Base-by-base conservation (phyloP, 2,888 invertebrate species). In the Holacanthella duospinosa region DNA sequence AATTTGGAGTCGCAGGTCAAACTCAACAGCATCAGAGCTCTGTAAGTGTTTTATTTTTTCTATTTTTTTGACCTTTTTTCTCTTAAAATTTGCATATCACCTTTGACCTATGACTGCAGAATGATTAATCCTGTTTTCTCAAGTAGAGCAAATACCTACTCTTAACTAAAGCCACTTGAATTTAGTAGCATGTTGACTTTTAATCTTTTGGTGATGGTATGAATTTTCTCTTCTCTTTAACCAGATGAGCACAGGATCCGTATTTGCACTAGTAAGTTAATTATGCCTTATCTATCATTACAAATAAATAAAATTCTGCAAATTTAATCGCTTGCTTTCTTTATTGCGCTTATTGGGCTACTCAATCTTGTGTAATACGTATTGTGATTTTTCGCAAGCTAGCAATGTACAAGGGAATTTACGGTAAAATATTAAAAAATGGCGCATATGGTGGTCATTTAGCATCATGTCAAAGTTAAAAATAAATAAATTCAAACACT, bases 1-100 rank as follows among this genome's bases (percentile, higher is more conserved):
- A 93, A 55, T 67, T 68, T 27, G 68, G 68, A 28, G n/a, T 16
- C 3, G 19, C 6, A 6, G 19, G 29, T 9, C 28, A 29, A 27
- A 27, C 9, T 55, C 55, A 55, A 19, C 55, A 55, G 21, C 69
- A 69, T 69, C 68, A 68, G 64, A 67, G 77, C 65, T 76, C 78
- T 75, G 78, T 78, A 75, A 73, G 75, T 70, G n/a, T n/a, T n/a
- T n/a, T n/a, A n/a, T n/a, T n/a, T n/a, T n/a, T n/a, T n/a, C n/a
- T 54, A 6, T 16, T 21, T 54, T 54, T n/a, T n/a, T n/a, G n/a
- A n/a, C n/a, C n/a, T n/a, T n/a, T n/a, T n/a, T n/a, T n/a, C n/a
- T n/a, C n/a, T 16, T 36, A 12, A 36, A 36, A 36, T 12, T 12
- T 36, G 36, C 6, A 36, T 6, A 36, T 36, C 36, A 36, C 36